Evolutionary conservation across 2,888 invertebrate species (phyloP), one percentile per base, ranked within the genome.

Genomic region (Melanargia galathea): DNA sequence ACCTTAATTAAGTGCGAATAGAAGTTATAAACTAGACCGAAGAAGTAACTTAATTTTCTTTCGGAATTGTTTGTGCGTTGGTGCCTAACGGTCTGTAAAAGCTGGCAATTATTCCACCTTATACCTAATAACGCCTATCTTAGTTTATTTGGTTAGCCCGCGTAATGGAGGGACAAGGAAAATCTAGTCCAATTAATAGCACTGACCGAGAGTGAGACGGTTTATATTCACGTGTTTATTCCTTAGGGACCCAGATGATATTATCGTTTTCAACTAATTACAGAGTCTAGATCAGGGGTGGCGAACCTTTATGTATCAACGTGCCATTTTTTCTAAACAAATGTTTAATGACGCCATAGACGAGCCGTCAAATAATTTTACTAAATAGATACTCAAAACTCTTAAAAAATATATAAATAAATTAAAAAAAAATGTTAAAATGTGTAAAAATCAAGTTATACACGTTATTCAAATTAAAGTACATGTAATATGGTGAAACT

Each of bases 41-140:
- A 10, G 16, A 52, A 35, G 52, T 35, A 13, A 52, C 35, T 52
- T 52, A 35, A 22, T 52, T 20, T 52, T n/a, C 20, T 35, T 7
- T 20, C 52, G 20, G 20, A 33, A 35, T 35, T 52, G 13, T 52
- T 13, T 20, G 33, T 33, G 16, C 20, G 33, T 33, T 35, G 20
- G 33, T 22, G 52, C 35, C 33, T 52, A 52, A 33, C 35, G 20
- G 52, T 20, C 35, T 35, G 52, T 52, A 20, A 52, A 52, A 52
- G 52, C 52, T 52, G 52, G 52, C 52, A 52, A 52, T 52, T 52
- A 35, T n/a, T 52, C 35, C 35, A 52, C 35, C 52, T 22, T 20
- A 35, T 52, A 52, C 52, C 35, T 35, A 52, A 52, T 52, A 52
- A 52, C 13, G 52, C 52, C 52, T 52, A 35, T 52, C 52, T 52